Percentiles rank a stretch among this genome's conserved stretches.
These are phyloP conservation scores for Macrostomum lignano DNA, from an alignment of 1,140 invertebrate species.

Conservation along the genomic window DNA sequence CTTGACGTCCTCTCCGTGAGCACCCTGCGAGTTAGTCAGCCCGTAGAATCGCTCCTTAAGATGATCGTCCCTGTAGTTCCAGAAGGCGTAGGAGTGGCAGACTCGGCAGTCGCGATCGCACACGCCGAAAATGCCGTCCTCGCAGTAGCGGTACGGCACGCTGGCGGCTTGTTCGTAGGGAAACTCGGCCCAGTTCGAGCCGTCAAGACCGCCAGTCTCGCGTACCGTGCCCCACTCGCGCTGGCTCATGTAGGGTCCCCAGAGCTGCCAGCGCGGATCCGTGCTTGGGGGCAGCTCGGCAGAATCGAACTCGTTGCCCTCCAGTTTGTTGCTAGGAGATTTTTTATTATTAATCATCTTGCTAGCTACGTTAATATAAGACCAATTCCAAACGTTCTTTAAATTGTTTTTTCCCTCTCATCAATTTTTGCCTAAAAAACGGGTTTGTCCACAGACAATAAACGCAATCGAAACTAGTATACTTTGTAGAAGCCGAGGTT, in stretches of 20 bases:
- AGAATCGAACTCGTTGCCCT: no score
- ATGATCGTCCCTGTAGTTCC: slow-evolving; percentile 25
- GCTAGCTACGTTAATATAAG: no score
- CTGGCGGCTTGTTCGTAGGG: slow-evolving; percentile 20
- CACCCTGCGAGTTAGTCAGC: slow-evolving; percentile 23
- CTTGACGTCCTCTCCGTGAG: no score
- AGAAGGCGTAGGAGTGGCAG: slow-evolving; percentile 21
- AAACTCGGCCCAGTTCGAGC: slow-evolving; percentile 23
- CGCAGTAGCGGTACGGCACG: slow-evolving; percentile 26
- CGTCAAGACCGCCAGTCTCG: background rate
- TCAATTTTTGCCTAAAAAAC: no score
- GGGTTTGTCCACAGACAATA: no score
- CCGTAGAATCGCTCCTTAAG: slow-evolving; percentile 29
- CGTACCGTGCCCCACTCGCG: slow-evolving; percentile 1
- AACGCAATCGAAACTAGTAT: no score
- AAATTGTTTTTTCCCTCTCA: no score
- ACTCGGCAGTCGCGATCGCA: slow-evolving; percentile 20
- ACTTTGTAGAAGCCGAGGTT: no score
- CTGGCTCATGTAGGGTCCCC: background rate
- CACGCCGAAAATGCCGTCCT: slow-evolving; percentile 26
- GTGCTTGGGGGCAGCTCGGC: no score
- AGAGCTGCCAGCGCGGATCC: background rate
- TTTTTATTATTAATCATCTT: no score
- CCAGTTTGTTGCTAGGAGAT: no score
- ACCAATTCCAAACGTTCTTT: no score